Conservation (phyloP, 1,140 invertebrate genomes). For the Gyrodactylus salaris region DNA sequence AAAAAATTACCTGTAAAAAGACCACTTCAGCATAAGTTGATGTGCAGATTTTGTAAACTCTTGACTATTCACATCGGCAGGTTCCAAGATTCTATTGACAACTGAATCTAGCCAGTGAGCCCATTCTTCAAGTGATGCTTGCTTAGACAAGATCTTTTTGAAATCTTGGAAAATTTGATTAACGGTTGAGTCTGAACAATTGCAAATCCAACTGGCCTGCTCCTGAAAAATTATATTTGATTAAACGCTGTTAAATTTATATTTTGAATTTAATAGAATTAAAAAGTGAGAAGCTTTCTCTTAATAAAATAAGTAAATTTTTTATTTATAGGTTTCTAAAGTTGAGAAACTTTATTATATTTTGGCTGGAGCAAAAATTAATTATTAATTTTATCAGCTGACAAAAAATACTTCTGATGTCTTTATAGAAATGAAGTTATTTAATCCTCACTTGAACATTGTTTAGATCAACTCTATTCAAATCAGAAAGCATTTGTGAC, state of each 20-base stretch:
- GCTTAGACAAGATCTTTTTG: constrained; percentile 56
- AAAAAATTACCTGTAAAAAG: no score
- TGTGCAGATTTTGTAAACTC: constrained; percentile 42
- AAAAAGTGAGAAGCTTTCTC: no score
- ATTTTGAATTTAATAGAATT: no score
- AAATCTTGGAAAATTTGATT: constrained; percentile 59
- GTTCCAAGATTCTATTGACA: constrained; percentile 45
- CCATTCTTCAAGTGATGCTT: constrained; percentile 78
- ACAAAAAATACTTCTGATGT: not conserved
- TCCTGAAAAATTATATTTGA: no score
- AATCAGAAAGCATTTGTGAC: constrained; percentile 70
- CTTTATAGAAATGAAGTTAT: constrained; percentile 5
- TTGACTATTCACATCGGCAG: constrained; percentile 38
- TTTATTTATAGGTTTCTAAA: no score
- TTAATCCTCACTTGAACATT: constrained; percentile 55
- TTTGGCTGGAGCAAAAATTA: no score
- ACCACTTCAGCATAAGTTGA: constrained; percentile 88
- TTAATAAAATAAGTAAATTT: no score
- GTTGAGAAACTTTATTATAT: no score
- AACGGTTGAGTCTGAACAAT: constrained; percentile 53
- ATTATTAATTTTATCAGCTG: constrained; percentile 13
- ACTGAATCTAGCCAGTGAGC: constrained; percentile 72
- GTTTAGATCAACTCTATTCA: constrained; percentile 80
- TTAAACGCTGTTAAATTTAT: no score
- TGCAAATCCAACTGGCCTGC: constrained; percentile 80